Percentiles rank a stretch among this genome's conserved stretches.
Conservation (phyloP, 2,113 vertebrate species). For the Pyrgilauda ruficollis region DNA sequence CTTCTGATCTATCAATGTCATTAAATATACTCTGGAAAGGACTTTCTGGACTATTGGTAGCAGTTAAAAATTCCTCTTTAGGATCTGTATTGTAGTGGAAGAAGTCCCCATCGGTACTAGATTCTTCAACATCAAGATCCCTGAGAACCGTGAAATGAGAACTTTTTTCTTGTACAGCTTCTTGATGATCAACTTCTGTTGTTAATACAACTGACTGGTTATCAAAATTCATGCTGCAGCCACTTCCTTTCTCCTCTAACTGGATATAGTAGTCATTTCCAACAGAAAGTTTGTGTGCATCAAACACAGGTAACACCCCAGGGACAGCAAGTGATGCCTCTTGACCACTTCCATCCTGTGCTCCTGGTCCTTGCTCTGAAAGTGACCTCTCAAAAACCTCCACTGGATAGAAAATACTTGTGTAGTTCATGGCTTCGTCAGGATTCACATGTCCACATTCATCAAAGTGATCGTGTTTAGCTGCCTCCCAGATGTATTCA, state of each 20-base stretch:
- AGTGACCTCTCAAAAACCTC: constrained; percentile 85
- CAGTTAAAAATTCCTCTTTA: constrained; percentile 77
- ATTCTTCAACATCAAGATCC: constrained; percentile 83
- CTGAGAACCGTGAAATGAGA: constrained; percentile 76
- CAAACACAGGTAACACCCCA: constrained; percentile 89
- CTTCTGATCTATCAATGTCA: constrained; percentile 76
- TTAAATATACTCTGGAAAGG: constrained; percentile 85
- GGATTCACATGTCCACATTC: constrained; percentile 72
- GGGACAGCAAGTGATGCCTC: constrained; percentile 71
- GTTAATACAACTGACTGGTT: constrained; percentile 63
- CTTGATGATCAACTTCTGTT: constrained; percentile 71
- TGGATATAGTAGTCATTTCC: constrained; percentile 94
- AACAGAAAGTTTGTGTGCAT: constrained; percentile 87
- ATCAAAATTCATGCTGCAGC: constrained; percentile 73
- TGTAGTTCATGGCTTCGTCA: constrained; percentile 85
- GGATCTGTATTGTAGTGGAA: constrained; percentile 84
- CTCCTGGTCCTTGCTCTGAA: constrained; percentile 72
- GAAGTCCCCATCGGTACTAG: constrained; percentile 86
- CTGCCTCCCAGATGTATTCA: constrained; percentile 95
- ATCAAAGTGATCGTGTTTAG: constrained; percentile 92
- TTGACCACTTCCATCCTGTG: constrained; percentile 64
- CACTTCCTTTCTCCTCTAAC: constrained; percentile 87
- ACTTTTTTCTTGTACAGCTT: constrained; percentile 59
- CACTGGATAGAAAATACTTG: constrained; percentile 90
- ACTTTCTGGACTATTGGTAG: constrained; percentile 79